Percentiles rank a stretch among this genome's conserved stretches.
These are phyloP conservation scores for Tokudaia muenninki DNA, from an alignment of 2,797 vertebrate genomes.

Conservation along the genomic window DNA sequence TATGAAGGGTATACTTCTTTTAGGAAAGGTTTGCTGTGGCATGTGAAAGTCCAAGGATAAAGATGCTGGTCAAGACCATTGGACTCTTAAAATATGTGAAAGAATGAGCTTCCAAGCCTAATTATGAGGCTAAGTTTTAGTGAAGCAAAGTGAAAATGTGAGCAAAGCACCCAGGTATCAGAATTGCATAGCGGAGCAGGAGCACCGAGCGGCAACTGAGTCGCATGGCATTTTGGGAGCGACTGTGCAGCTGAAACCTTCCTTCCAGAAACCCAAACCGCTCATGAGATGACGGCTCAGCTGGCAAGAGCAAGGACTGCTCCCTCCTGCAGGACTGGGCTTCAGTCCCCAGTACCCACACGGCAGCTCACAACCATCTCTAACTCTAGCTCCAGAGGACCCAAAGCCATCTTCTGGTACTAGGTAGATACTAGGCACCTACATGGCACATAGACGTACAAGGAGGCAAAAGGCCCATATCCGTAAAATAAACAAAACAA, in stretches of 20 bases:
- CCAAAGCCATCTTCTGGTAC: neutral
- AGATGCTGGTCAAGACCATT: neutral
- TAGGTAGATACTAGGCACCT: neutral
- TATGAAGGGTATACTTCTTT: neutral
- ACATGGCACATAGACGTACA: neutral
- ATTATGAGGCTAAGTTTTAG: neutral
- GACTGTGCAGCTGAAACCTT: no score
- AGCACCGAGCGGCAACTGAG: neutral
- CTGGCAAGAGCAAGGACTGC: neutral
- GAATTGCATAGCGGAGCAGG: fast-evolving
- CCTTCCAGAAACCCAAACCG: neutral
- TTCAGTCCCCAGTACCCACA: neutral
- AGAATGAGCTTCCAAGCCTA: neutral
- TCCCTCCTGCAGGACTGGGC: neutral
- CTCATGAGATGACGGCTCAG: no score
- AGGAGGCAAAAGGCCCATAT: neutral
- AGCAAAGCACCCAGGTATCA: neutral
- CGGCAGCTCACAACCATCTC: neutral
- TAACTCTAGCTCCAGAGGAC: no score
- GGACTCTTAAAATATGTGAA: neutral
- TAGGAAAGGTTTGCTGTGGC: neutral
- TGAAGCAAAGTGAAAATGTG: neutral
- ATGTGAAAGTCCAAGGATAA: fast-evolving
- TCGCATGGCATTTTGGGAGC: neutral
- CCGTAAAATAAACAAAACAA: neutral